Conservation (phyloP, 2,113 vertebrate species). For the Muntiacus reevesi region DNA sequence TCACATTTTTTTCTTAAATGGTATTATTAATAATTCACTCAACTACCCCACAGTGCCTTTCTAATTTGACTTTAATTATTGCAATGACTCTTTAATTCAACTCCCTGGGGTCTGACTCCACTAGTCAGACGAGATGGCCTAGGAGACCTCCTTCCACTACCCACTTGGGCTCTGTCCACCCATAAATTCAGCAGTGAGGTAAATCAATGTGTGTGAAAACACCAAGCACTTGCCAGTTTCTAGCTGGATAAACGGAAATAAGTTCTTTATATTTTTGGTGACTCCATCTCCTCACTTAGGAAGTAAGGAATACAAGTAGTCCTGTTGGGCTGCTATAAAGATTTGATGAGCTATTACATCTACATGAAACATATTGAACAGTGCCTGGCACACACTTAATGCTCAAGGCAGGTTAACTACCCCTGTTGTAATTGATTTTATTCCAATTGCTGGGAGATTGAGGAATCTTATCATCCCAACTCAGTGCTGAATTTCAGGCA, state of each 20-base stretch:
- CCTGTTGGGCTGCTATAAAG: background rate
- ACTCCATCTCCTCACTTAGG: background rate
- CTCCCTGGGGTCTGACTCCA: slow-evolving; percentile 28
- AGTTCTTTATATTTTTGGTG: background rate
- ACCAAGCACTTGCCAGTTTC: background rate
- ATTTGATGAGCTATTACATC: background rate
- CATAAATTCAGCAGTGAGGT: slow-evolving; percentile 37
- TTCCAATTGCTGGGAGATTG: background rate
- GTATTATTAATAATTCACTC: background rate
- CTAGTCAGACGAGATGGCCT: background rate
- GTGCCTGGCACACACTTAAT: background rate
- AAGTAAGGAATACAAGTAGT: background rate
- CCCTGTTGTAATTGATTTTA: background rate
- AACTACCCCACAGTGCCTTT: background rate
- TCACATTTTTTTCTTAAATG: background rate
- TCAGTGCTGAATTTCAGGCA: background rate
- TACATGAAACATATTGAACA: background rate
- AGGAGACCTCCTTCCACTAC: background rate
- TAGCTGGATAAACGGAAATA: background rate
- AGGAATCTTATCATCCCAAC: background rate
- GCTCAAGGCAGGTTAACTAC: background rate
- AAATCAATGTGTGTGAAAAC: slow-evolving; percentile 18
- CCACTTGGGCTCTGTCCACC: background rate
- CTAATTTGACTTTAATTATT: slow-evolving; percentile 24
- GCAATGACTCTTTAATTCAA: background rate